phyloP scores from a whole-genome alignment of 2,888 invertebrate genomes.

The Dryococelus australis region DNA sequence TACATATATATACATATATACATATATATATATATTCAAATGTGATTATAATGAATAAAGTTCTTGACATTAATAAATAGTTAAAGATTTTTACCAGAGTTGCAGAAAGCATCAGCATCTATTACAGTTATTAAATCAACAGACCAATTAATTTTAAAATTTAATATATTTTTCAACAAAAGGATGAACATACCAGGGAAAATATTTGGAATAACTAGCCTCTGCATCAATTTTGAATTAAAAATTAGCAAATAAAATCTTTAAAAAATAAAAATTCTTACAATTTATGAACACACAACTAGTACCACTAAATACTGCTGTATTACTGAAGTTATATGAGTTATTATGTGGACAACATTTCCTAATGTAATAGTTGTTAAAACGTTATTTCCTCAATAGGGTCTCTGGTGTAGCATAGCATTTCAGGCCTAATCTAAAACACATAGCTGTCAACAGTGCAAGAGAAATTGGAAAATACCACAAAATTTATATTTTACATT shows the following conservation, averaged over 20 bases:
- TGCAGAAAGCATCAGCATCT: background rate
- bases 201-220: background rate
- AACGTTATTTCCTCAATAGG: background rate
- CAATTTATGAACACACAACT: background rate
- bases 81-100: background rate
- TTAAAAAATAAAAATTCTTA: background rate
- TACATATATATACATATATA: background rate
- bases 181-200: background rate
- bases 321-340: background rate
- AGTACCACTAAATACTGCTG: background rate
- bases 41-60: background rate
- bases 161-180: background rate
- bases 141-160: background rate
- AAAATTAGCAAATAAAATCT: background rate
- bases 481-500: background rate
- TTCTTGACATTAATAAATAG: background rate
- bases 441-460: background rate
- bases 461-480: constrained; percentile 8
- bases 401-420: background rate
- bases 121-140: background rate
- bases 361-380: background rate
- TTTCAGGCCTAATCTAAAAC: background rate
- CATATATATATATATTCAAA: background rate
- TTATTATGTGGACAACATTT: background rate
- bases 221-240: background rate